These are phyloP conservation scores for Apocheima hispidaria DNA, from an alignment of 2,888 invertebrate genomes.

Conservation along the genomic window DNA sequence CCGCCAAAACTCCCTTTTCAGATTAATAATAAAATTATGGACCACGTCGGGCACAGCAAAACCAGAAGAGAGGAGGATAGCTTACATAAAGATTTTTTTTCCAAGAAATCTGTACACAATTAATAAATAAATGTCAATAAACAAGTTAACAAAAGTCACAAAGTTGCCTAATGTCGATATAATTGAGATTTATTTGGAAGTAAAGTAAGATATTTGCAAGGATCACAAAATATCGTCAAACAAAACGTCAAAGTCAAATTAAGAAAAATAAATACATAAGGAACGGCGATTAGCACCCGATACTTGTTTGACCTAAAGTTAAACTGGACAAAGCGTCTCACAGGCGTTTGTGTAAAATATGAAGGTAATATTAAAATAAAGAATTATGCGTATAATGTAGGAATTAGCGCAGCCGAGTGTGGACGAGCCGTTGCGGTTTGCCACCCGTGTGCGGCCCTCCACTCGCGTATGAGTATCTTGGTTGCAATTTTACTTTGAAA, in stretches of 20 bases:
- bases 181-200: no score
- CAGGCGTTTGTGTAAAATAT: constrained; percentile 46
- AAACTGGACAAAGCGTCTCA: constrained; percentile 51
- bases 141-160: no score
- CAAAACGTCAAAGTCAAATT: neutral
- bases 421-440: constrained; percentile 70
- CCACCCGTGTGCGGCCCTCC: constrained; percentile 65
- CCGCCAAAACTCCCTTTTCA: no score
- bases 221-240: no score
- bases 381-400: constrained; percentile 64
- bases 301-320: constrained; percentile 34
- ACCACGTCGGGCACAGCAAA: no score
- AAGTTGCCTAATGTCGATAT: no score
- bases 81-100: no score
- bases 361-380: constrained; percentile 40
- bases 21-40: no score
- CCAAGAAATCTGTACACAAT: no score
- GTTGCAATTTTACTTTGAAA: neutral
- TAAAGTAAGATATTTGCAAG: no score
- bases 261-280: neutral
- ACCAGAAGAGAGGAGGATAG: no score
- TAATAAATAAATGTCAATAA: no score
- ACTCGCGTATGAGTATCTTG: constrained; percentile 11
- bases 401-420: constrained; percentile 78
- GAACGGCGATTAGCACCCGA: constrained; percentile 31